A percentile compares a stretch with the other conserved stretches of the same genome.
Evolutionary conservation across 2,888 invertebrate genomes (phyloP).

Genomic region (Electrophaes corylata): DNA sequence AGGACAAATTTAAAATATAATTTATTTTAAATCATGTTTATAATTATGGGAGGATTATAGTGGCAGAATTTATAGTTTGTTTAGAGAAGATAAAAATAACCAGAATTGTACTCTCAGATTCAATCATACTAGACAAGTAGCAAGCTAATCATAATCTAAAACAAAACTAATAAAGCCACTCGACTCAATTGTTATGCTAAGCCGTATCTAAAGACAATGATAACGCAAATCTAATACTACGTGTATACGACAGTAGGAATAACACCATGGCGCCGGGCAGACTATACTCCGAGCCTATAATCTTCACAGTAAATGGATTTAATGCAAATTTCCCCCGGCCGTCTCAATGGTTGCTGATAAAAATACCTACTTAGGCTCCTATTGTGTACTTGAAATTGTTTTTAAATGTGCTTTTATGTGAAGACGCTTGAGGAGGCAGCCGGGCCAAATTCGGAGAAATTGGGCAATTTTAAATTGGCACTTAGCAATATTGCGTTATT

Average conservation of each 20-base stretch:
- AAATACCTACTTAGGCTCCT: slow-evolving; percentile 61
- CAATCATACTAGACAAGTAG: background rate
- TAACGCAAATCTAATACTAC: slow-evolving; percentile 33
- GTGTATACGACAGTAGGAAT: slow-evolving; percentile 34
- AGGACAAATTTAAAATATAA: too few species aligned
- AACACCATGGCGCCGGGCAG: slow-evolving; percentile 58
- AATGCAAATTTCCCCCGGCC: slow-evolving; percentile 70
- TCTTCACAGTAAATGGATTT: slow-evolving; percentile 75
- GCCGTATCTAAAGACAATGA: slow-evolving; percentile 33
- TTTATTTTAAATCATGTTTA: too few species aligned
- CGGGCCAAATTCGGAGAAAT: slow-evolving; percentile 35
- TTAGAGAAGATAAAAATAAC: too few species aligned
- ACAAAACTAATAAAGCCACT: slow-evolving; percentile 33
- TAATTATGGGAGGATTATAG: too few species aligned
- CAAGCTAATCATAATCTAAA: slow-evolving; percentile 26
- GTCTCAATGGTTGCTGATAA: slow-evolving; percentile 66
- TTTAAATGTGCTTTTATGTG: slow-evolving; percentile 49
- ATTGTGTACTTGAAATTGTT: slow-evolving; percentile 64
- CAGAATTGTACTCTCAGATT: background rate
- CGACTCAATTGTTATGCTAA: slow-evolving; percentile 33
- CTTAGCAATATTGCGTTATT: slow-evolving; percentile 31
- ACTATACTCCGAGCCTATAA: slow-evolving; percentile 70
- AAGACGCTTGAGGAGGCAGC: slow-evolving; percentile 34
- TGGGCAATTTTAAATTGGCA: slow-evolving; percentile 33
- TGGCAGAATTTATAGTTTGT: too few species aligned